Base-by-base conservation (phyloP, 1,140 invertebrate species). In the Aphidius ervi region DNA sequence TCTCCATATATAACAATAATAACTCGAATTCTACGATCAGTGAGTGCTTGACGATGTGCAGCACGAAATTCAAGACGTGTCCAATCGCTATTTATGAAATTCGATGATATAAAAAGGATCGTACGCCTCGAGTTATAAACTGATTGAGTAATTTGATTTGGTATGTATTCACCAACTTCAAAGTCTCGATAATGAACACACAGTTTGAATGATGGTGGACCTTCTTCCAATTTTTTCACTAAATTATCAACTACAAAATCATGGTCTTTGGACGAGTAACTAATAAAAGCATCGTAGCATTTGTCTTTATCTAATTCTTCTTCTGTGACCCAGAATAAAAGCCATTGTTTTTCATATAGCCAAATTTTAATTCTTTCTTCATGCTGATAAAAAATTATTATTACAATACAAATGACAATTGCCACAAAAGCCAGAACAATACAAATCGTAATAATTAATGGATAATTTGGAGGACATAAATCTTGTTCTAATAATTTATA, bases 41-140 rank as follows among this genome's bases (percentile, higher is more conserved):
- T 85, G 6, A 94, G 77, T n/a, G 92, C 90, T 59, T 85, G 81
- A 37, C 82, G 83, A 72, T 94, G 89, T 0, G 93, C 93, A 1
- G 87, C 83, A 56, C 86, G 84, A 72, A 95, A 94, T 75, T 95
- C 93, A 75, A 92, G 84, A 68, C 85, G 92, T 84, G 68, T 85
- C 93, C 94, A 97, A 9, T 88, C 82, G 50, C 92, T 95, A 50
- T 88, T 81, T 1, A 96, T 70, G 68, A 94, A 96, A 65, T 88
- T 87, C 8, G 85, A 84, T 0, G 94, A 94, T 0, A 97, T 69
- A 0, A 96, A 82, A 1, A 96, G 85, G 58, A 96, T 83, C 0
- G 94, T 96, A 45, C 92, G 80, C 63, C 86, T 80, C 0, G 93
- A 95, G 6, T 86, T 82, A 37, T 88, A 82, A 0, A 97, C 90